Conservation (phyloP, 2,888 invertebrate genomes). For the Sarcophaga carnaria region DNA sequence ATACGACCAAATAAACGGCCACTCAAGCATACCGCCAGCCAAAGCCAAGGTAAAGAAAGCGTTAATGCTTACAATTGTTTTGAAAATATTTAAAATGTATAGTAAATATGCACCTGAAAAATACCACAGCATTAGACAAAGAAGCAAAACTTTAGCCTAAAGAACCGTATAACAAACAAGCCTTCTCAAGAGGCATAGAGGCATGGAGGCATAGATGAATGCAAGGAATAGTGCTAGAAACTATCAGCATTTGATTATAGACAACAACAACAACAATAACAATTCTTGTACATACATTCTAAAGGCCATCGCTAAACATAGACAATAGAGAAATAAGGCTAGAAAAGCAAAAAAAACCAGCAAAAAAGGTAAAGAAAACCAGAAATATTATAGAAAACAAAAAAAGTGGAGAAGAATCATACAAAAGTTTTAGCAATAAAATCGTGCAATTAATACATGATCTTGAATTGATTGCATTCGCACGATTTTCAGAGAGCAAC, state of each 20-base stretch:
- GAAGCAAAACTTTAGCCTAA: constrained; percentile 43
- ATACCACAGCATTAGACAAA: constrained; percentile 41
- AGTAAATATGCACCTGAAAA: constrained; percentile 56
- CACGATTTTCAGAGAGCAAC: constrained; percentile 77
- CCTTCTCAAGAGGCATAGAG: constrained; percentile 12
- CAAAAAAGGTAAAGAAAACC: too few relatives aligned
- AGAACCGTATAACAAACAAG: background rate
- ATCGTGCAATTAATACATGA: constrained; percentile 78
- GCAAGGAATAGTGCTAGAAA: constrained; percentile 27
- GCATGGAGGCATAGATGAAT: background rate
- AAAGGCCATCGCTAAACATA: constrained; percentile 6
- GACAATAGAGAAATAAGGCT: constrained; percentile 40
- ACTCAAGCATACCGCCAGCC: constrained; percentile 5
- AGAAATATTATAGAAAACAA: background rate
- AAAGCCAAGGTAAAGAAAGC: constrained; percentile 39
- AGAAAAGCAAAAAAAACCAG: background rate
- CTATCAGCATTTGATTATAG: constrained; percentile 56
- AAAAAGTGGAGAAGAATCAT: constrained; percentile 21
- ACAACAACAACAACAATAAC: constrained; percentile 22
- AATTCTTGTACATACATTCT: background rate
- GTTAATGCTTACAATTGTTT: constrained; percentile 62
- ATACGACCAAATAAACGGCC: constrained; percentile 23
- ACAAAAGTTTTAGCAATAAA: constrained; percentile 72
- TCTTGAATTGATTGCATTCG: constrained; percentile 76
- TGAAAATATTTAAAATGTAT: constrained; percentile 50